These are phyloP conservation scores for Sylvia atricapilla DNA, from an alignment of 2,113 vertebrate species.

Conservation along the genomic window DNA sequence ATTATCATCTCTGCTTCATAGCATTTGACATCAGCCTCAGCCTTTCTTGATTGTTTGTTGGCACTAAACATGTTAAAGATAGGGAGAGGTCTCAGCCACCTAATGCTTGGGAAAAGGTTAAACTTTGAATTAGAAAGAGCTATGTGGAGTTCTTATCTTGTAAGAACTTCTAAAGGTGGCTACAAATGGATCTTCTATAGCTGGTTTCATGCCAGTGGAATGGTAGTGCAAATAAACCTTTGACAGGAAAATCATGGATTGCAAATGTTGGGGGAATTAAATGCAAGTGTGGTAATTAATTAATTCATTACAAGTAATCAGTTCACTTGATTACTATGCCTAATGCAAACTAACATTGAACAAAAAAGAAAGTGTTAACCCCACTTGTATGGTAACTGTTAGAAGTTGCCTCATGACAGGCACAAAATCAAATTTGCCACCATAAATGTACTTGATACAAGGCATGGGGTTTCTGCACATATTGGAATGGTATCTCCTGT, in stretches of 20 bases:
- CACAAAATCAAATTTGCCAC: background rate
- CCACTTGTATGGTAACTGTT: background rate
- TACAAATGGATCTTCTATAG: background rate
- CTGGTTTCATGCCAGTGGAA: background rate
- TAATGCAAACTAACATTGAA: background rate
- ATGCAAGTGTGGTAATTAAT: background rate
- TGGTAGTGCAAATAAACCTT: background rate
- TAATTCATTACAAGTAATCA: background rate
- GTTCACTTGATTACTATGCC: background rate
- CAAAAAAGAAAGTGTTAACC: background rate
- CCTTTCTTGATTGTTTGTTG: background rate
- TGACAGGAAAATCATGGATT: background rate
- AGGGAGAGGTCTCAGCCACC: background rate
- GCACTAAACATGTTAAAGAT: background rate
- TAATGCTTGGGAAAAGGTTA: background rate
- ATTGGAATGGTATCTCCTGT: background rate
- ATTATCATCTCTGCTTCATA: background rate
- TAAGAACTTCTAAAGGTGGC: background rate
- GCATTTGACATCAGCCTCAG: background rate
- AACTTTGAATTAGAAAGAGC: background rate
- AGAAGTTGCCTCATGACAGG: background rate
- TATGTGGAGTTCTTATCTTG: background rate
- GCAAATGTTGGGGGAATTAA: background rate
- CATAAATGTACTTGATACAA: background rate
- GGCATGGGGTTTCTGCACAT: background rate